Conservation (phyloP, 1,140 invertebrate genomes). For the Batillaria attramentaria region DNA sequence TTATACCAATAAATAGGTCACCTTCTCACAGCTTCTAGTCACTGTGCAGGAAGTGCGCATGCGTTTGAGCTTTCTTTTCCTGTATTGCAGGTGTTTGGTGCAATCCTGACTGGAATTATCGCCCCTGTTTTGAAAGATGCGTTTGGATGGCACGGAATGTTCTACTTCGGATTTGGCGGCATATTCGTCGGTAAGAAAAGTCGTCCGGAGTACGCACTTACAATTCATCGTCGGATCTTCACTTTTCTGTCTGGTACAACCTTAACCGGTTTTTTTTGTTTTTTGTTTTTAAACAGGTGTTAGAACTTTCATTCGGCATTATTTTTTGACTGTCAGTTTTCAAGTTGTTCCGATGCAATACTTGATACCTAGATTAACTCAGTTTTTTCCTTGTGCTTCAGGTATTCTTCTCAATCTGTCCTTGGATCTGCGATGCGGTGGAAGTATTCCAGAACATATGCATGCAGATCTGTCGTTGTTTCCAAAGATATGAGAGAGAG, state of each 20-base stretch:
- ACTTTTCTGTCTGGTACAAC: neutral
- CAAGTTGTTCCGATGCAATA: neutral
- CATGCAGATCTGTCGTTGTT: neutral
- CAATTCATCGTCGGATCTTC: neutral
- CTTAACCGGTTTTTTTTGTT: neutral
- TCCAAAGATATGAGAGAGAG: neutral
- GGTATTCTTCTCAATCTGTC: neutral
- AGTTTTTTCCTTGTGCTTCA: neutral
- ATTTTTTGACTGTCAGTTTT: neutral
- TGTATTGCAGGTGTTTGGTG: neutral
- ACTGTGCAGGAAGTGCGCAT: too few relatives aligned
- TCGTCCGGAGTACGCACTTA: neutral
- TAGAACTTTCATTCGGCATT: neutral
- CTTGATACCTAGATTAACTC: neutral
- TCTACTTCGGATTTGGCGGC: neutral
- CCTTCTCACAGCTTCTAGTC: too few relatives aligned
- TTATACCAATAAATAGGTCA: too few relatives aligned
- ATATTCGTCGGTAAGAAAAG: neutral
- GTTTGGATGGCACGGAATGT: conserved; percentile 2
- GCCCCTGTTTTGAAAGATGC: neutral
- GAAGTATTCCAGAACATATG: neutral
- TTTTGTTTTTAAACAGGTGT: neutral
- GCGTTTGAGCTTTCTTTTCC: too few relatives aligned
- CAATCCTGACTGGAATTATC: neutral
- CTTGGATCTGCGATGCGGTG: neutral